Base-by-base conservation (phyloP, 2,113 vertebrate species). In the Nematolebias whitei region DNA sequence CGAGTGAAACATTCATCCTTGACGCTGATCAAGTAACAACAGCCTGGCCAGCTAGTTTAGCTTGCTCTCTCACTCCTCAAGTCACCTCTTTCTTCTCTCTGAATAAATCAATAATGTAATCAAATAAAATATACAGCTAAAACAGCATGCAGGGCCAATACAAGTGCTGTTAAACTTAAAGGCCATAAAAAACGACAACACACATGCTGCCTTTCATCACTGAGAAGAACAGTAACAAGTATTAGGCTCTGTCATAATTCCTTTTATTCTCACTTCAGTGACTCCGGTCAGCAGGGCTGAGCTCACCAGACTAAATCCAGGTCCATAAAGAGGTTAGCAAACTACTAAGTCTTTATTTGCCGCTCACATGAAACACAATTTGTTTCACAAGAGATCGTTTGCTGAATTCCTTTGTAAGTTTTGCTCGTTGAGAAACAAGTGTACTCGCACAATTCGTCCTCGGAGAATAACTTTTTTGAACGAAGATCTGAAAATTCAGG, bases 1-100 rank as follows among this genome's bases (percentile, higher is more conserved):
- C 51, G 63, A 68, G 86, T 88, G 85, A 90, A 90, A 90, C 83
- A 89, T 91, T 89, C 45, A 89, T 91, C 51, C 72, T 61, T 32
- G 39, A 65, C 66, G 64, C 83, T 69, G 85, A 87, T 90, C 88
- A 77, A 70, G 75, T 89, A 56, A 85, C 88, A 82, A 39, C 39
- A 54, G 47, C 44, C 65, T 60, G 72, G 63, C 60, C 62, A 56
- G 70, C 58, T 49, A 61, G 58, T 39, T 64, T 71, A 43, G 18
- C 52, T 38, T 16, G 2, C 61, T 41, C 62, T 26, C 74, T 64
- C 22, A 2, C 63, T 60, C 69, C 72, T 24, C 19, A 1, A 38
- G 44, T 29, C 22, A 18, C 15, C 74, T 65, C 48, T 68, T 52
- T 35, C 48, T 47, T 56, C 50, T 52, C 57, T 59, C 68, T 71